phyloP scores from a whole-genome alignment of 2,797 vertebrate species.

The Botia almorhae region DNA sequence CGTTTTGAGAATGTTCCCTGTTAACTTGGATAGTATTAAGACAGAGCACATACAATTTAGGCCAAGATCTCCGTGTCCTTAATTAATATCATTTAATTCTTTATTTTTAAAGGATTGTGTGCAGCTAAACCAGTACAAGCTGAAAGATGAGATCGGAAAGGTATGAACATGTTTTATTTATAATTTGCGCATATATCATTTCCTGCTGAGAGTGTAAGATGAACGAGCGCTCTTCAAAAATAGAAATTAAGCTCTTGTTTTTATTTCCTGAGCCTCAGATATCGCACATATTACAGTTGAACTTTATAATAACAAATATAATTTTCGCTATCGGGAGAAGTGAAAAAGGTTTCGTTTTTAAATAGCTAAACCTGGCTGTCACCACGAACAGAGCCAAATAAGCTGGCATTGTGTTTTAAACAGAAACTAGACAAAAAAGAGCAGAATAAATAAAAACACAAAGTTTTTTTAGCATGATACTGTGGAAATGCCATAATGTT shows the following conservation, averaged over 20 bases:
- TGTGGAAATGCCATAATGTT: background rate
- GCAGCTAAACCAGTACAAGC: slow-evolving; percentile 97
- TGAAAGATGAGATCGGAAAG: slow-evolving; percentile 99
- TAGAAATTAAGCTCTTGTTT: background rate
- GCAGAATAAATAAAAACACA: too few relatives aligned
- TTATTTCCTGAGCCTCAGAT: background rate
- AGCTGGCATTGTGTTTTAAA: too few relatives aligned
- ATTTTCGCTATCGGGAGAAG: too few relatives aligned
- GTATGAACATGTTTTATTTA: slow-evolving; percentile 72
- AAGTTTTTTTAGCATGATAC: too few relatives aligned
- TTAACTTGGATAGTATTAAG: too few relatives aligned
- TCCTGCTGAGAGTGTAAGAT: slow-evolving; percentile 21
- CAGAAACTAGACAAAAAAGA: too few relatives aligned
- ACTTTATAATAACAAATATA: too few relatives aligned
- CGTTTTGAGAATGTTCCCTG: background rate
- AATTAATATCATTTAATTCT: background rate
- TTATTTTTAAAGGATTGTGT: slow-evolving; percentile 88
- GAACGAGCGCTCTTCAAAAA: slow-evolving; percentile 1
- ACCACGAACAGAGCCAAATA: too few relatives aligned
- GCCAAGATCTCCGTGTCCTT: slow-evolving; percentile 1
- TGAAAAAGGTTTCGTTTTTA: too few relatives aligned
- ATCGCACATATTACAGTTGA: too few relatives aligned
- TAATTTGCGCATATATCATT: slow-evolving; percentile 44
- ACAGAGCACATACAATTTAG: too few relatives aligned
- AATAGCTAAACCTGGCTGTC: too few relatives aligned